Percentiles rank a stretch among this genome's conserved stretches.
Evolutionary conservation across 2,797 vertebrate genomes (phyloP).

Genomic region (Poecile montanus): DNA sequence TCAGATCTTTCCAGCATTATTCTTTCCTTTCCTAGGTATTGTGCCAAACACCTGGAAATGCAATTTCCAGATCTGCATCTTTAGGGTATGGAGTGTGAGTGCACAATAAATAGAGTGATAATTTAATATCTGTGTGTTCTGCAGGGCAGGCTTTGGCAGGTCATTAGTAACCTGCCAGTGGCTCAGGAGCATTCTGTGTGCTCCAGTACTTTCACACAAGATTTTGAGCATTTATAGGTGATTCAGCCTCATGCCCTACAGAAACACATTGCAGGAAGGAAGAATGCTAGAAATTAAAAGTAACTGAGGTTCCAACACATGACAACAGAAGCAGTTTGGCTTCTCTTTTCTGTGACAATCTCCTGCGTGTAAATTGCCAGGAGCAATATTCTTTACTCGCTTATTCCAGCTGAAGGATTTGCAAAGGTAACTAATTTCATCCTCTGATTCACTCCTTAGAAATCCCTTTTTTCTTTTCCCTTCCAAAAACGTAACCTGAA

Average conservation of each 20-base stretch:
- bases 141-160: constrained; percentile 1
- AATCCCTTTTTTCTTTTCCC: background rate
- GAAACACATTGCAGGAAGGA: constrained; percentile 25
- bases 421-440: constrained; percentile 61
- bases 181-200: background rate
- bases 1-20: background rate
- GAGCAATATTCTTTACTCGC: constrained; percentile 26
- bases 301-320: constrained; percentile 17
- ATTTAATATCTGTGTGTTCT: constrained; percentile 27
- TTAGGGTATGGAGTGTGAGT: background rate
- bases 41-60: constrained; percentile 40
- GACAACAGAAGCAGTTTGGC: constrained; percentile 26
- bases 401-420: constrained; percentile 44
- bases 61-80: constrained; percentile 9
- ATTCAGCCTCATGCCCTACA: background rate
- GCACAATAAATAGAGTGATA: constrained; percentile 1
- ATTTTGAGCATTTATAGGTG: background rate
- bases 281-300: constrained; percentile 52
- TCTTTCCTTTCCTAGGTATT: background rate
- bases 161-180: background rate
- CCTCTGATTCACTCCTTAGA: constrained; percentile 43
- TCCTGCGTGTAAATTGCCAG: constrained; percentile 32
- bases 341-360: constrained; percentile 20
- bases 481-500: constrained; percentile 23
- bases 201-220: constrained; percentile 1